These are phyloP conservation scores for Callopanchax toddi DNA, from an alignment of 2,113 vertebrate genomes.

Conservation along the genomic window DNA sequence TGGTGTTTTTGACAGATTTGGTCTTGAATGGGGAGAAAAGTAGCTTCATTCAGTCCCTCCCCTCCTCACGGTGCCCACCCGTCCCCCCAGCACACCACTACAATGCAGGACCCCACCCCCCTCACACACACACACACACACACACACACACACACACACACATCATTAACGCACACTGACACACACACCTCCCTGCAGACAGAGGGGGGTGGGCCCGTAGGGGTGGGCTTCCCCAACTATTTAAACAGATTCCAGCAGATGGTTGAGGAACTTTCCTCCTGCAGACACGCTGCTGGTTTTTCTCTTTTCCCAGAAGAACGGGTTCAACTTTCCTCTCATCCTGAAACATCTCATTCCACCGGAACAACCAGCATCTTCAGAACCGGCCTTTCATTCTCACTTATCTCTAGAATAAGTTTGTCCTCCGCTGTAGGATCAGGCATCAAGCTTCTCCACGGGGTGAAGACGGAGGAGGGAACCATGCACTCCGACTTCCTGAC, in stretches of 20 bases:
- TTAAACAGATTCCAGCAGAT: conserved; percentile 79
- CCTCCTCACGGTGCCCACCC: conserved; percentile 50
- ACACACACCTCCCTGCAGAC: conserved; percentile 32
- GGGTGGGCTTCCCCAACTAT: conserved; percentile 68
- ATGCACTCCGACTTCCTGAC: conserved; percentile 82
- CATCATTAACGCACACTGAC: conserved; percentile 41
- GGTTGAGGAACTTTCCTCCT: conserved; percentile 61
- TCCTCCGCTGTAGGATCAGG: conserved; percentile 18
- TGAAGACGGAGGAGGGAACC: conserved; percentile 41
- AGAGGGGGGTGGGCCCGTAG: conserved; percentile 35
- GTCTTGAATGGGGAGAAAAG: conserved; percentile 63
- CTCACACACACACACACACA: conserved; percentile 2
- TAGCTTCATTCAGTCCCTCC: conserved; percentile 59
- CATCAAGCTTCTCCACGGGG: conserved; percentile 5
- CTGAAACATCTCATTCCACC: not conserved
- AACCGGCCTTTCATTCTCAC: too few relatives aligned
- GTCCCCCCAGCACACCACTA: conserved; percentile 63
- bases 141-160: conserved; percentile 6
- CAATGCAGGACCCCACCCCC: conserved; percentile 49
- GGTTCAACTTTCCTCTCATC: not conserved
- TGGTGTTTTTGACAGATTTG: conserved; percentile 53
- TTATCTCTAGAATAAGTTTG: not conserved
- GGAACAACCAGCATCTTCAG: not conserved
- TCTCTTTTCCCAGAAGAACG: not conserved
- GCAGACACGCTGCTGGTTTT: conserved; percentile 18